Evolutionary conservation across 2,797 vertebrate genomes (phyloP), one percentile per base, ranked within the genome.

Genomic region (Periophthalmus magnuspinnatus): DNA sequence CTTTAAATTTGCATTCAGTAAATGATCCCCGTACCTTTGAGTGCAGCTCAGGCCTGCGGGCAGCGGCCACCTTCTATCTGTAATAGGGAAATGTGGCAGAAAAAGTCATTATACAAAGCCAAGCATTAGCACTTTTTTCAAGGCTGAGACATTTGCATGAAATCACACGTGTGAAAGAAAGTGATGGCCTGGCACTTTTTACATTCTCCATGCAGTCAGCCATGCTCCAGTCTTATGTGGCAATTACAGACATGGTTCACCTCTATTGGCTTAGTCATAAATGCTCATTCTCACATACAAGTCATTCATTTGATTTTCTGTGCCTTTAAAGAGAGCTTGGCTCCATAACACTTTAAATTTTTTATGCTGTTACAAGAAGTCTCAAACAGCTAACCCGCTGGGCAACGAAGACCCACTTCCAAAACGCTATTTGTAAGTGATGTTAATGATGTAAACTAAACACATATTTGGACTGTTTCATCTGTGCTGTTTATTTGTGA

Each of bases 171-270:
- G 82, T 76, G 82, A 77, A 63, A 68, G 75, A 89, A 89, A 91
- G 83, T 85, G 86, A 91, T 87, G 80, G 85, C 75, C 65, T 70
- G 68, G 91, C 89, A 88, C 73, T 90, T 92, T 90, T 90, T 82
- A 88, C 81, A 84, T 89, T 85, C 82, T 83, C 86, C 74, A 88
- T 85, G 79, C 79, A 88, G 83, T 75, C 54, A 84, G 86, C 87
- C 88, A 89, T 88, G 82, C 90, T 87, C 85, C 86, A 81, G 81
- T 83, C 89, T 90, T 83, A 86, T 80, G 83, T 82, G 81, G 81
- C 81, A 84, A 91, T 92, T 91, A 91, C 80, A 89, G 91, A 87
- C 72, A 77, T 77, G 86, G 82, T 86, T 90, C 88, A 89, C 90
- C 88, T 89, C 89, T 82, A 77, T 84, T 86, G 87, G 82, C 75